Evolutionary conservation across 1,140 invertebrate genomes (phyloP).

Genomic region (Habropoda laboriosa): DNA sequence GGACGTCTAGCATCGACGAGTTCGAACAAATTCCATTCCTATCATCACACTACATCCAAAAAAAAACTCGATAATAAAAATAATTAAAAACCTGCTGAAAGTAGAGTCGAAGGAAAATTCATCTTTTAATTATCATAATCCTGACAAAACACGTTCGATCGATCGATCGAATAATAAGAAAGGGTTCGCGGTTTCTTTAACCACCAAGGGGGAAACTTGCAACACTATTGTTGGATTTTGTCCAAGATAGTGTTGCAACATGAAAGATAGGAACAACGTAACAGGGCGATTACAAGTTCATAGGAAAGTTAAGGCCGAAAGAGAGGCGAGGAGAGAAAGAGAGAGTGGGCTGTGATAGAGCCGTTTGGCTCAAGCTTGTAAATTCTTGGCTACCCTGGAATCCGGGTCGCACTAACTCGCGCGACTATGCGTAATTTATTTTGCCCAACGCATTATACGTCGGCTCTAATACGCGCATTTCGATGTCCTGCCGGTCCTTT

Average conservation of each 20-base stretch:
- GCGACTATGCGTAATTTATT: conserved; percentile 69
- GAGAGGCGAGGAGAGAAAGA: background rate
- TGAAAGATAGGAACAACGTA: conserved; percentile 37
- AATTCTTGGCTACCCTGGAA: conserved; percentile 71
- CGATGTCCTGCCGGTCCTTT: conserved; percentile 26
- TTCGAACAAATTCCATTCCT: conserved; percentile 62
- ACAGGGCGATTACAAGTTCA: conserved; percentile 45
- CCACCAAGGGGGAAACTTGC: conserved; percentile 5
- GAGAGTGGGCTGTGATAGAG: conserved; percentile 55
- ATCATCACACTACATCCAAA: conserved; percentile 64
- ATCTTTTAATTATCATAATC: background rate
- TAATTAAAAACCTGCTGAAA: background rate
- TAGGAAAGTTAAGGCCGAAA: conserved; percentile 34
- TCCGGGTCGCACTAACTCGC: conserved; percentile 64
- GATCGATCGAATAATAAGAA: background rate
- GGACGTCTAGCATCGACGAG: conserved; percentile 68
- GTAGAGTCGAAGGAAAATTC: background rate
- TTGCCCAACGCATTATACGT: conserved; percentile 65
- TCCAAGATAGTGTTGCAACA: conserved; percentile 69
- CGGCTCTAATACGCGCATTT: conserved; percentile 64
- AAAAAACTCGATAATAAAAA: conserved; percentile 15
- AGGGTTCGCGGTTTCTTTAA: conserved; percentile 29
- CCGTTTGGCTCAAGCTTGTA: conserved; percentile 69
- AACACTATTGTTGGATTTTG: conserved; percentile 61
- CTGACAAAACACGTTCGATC: background rate